Percentiles rank a stretch among this genome's conserved stretches.
These are phyloP conservation scores for Phalloptychus januarius DNA, from an alignment of 2,797 vertebrate genomes.

Conservation along the genomic window DNA sequence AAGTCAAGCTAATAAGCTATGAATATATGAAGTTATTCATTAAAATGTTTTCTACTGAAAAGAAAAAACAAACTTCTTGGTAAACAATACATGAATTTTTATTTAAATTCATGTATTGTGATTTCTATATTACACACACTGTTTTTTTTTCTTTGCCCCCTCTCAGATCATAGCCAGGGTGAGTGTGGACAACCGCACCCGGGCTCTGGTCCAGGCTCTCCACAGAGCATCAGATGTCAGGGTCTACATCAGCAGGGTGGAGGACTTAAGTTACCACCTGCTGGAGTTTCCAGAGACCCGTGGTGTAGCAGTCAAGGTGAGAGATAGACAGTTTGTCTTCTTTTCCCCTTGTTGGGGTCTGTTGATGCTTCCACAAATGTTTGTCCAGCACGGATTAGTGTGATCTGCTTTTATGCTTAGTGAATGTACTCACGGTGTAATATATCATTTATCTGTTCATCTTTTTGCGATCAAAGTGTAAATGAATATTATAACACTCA, in stretches of 20 bases:
- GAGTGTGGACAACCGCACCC: slow-evolving; percentile 95
- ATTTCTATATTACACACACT: too few species aligned
- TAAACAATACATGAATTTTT: too few species aligned
- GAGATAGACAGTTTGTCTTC: not conserved
- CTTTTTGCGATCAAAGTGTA: not conserved
- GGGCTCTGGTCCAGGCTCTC: slow-evolving; percentile 91
- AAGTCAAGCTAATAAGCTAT: not conserved
- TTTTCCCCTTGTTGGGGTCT: not conserved
- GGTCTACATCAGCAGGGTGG: slow-evolving; percentile 92
- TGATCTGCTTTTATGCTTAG: not conserved
- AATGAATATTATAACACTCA: not conserved
- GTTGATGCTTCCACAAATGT: not conserved
- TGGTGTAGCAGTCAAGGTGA: slow-evolving; percentile 92
- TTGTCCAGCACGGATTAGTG: not conserved
- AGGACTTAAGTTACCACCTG: slow-evolving; percentile 95
- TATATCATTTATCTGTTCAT: not conserved
- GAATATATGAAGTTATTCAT: not conserved
- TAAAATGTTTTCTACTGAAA: not conserved
- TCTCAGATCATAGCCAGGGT: slow-evolving; percentile 94
- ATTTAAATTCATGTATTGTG: too few species aligned
- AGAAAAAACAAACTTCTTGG: not conserved
- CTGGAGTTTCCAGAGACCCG: slow-evolving; percentile 95
- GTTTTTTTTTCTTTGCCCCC: not conserved
- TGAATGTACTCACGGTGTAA: not conserved
- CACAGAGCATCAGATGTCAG: slow-evolving; percentile 87